Evolutionary conservation across 2,113 vertebrate genomes (phyloP).

Genomic region (Lynx canadensis): DNA sequence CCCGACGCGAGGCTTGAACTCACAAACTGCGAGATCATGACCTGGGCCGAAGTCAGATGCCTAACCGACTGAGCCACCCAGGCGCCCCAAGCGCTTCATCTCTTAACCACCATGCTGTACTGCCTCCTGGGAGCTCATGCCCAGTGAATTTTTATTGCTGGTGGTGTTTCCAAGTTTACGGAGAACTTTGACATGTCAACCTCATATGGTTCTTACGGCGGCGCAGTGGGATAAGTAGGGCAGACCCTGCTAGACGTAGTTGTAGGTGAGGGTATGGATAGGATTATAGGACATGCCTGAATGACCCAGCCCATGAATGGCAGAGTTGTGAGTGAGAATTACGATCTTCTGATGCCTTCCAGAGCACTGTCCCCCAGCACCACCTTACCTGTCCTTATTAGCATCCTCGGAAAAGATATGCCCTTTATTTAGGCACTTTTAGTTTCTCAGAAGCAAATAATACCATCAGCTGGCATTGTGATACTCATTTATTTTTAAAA

Average conservation of each 20-base stretch:
- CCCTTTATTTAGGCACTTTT: background rate
- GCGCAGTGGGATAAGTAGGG: background rate
- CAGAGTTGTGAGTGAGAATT: background rate
- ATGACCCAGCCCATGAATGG: background rate
- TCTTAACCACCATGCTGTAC: too few species aligned
- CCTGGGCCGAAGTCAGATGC: too few species aligned
- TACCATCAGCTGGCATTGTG: background rate
- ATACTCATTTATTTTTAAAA: background rate
- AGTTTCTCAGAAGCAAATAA: background rate
- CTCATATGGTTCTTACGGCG: background rate
- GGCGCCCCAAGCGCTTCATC: background rate
- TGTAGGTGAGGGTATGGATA: background rate
- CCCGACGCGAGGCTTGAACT: too few species aligned
- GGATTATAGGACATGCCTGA: background rate
- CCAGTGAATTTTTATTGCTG: background rate
- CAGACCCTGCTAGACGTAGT: too few species aligned
- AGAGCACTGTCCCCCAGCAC: background rate
- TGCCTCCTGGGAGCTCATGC: background rate
- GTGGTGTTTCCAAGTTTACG: background rate
- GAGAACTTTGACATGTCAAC: background rate
- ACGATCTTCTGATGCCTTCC: background rate
- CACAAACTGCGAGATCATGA: too few species aligned
- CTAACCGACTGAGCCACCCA: too few species aligned
- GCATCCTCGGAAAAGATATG: background rate
- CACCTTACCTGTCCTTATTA: background rate